Evolutionary conservation across 2,113 vertebrate genomes (phyloP).

Genomic region (Nettapus auritus): DNA sequence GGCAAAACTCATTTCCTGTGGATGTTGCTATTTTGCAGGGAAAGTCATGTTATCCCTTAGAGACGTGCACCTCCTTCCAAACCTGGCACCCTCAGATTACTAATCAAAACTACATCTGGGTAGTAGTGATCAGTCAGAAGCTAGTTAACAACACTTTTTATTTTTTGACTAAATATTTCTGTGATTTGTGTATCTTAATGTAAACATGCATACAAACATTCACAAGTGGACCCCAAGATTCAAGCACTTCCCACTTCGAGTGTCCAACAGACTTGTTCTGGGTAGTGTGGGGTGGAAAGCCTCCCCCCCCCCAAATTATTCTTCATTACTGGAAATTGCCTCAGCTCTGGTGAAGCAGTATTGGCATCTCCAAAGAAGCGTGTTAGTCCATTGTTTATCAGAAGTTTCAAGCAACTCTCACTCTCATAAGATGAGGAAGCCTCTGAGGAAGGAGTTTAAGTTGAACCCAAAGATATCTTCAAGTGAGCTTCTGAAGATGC

Average conservation of each 20-base stretch:
- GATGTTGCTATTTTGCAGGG: neutral
- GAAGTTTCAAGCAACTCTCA: neutral
- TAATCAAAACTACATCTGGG: accelerated
- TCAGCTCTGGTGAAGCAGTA: neutral
- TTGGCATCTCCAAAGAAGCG: neutral
- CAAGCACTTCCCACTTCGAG: neutral
- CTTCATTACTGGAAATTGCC: neutral
- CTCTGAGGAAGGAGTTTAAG: neutral
- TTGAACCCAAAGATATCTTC: neutral
- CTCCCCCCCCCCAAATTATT: neutral
- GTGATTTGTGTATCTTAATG: accelerated
- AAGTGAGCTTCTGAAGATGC: neutral
- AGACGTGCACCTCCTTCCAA: neutral
- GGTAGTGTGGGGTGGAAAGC: neutral
- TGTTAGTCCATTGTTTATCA: neutral
- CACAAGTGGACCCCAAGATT: too few relatives aligned
- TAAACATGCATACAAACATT: neutral
- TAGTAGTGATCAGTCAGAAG: neutral
- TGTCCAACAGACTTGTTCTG: neutral
- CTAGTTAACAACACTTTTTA: neutral
- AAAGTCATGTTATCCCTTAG: accelerated
- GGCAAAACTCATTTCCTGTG: neutral
- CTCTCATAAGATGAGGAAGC: neutral
- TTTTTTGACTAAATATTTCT: neutral
- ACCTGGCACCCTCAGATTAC: neutral